Evolutionary conservation across 2,113 vertebrate species (phyloP).

Genomic region (Hepsetus odoe): DNA sequence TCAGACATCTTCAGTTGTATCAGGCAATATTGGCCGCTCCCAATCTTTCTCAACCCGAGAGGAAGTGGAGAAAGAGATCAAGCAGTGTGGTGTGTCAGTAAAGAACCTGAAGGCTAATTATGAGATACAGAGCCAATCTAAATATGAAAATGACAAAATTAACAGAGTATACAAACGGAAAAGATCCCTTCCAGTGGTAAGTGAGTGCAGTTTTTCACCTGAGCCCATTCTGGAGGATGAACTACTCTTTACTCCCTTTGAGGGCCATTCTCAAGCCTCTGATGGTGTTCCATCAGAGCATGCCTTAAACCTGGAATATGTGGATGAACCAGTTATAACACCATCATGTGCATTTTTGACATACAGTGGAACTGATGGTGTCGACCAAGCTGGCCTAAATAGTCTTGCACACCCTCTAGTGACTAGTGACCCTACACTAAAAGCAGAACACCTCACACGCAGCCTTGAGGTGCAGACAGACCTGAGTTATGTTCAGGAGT

Average conservation of each 20-base stretch:
- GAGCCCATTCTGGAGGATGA: conserved; percentile 79
- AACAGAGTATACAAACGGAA: conserved; percentile 78
- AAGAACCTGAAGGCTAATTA: conserved; percentile 91
- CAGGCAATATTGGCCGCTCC: conserved; percentile 78
- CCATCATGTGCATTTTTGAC: conserved; percentile 62
- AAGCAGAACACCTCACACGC: conserved; percentile 71
- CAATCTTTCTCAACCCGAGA: conserved; percentile 88
- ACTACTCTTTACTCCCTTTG: conserved; percentile 58
- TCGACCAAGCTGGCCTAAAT: conserved; percentile 61
- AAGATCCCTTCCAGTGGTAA: conserved; percentile 72
- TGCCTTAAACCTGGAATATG: conserved; percentile 54
- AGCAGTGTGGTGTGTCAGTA: conserved; percentile 91
- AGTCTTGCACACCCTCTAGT: conserved; percentile 60
- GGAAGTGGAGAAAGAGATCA: conserved; percentile 89
- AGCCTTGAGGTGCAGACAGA: conserved; percentile 77
- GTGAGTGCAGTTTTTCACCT: conserved; percentile 64
- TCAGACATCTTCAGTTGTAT: conserved; percentile 52
- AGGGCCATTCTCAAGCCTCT: conserved; percentile 46
- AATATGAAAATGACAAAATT: conserved; percentile 52
- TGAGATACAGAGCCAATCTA: conserved; percentile 75
- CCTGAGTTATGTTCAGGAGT: conserved; percentile 80
- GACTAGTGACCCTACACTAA: conserved; percentile 68
- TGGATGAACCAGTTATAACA: conserved; percentile 70
- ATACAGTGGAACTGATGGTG: conserved; percentile 59
- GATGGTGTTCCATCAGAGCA: conserved; percentile 53